Evolutionary conservation across 2,888 invertebrate genomes (phyloP), one percentile per base, ranked within the genome.

Genomic region (Pegoplata infirma): DNA sequence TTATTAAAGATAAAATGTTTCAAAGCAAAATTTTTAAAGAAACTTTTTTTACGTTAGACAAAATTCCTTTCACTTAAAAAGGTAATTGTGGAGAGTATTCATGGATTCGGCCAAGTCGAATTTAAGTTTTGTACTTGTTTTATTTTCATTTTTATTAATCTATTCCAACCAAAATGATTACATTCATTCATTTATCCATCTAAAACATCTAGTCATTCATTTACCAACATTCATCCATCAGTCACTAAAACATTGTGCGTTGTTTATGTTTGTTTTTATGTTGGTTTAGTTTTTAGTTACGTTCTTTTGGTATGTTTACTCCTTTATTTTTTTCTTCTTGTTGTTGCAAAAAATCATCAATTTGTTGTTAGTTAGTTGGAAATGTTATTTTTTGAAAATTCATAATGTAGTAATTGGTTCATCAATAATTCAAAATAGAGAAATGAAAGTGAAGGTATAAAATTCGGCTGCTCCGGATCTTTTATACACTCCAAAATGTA

Each of bases 221-320:
- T 53, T 55, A 66, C 68, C 72, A 81, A 69, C 77, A 74, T 77
- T 66, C 74, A 81, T 64, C 61, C 72, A 69, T 72, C 81, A 81
- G 80, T 80, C 77, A 75, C 59, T 71, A 79, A 76, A 81, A 75
- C 80, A 67, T 75, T 81, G 78, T 78, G 73, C 68, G 67, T 81
- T 79, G 12, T 32, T 32, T n/a, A n/a, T n/a, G n/a, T 8, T 32
- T 32, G 32, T 32, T 32, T 32, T 10, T 32, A 32, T 32, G 32
- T 32, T 32, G 10, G 8, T 32, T 8, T 32, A 32, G 12, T 32
- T 32, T 32, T 6, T 12, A 10, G 32, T 32, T 10, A 32, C 32
- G 12, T 32, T 12, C 32, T 32, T 12, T 32, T 2, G 2, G 8
- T n/a, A 32, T 32, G 32, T 10, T 47, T 47, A 36, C 14, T 14